Evolutionary conservation across 2,797 vertebrate genomes (phyloP).

Genomic region (Alcedo atthis): DNA sequence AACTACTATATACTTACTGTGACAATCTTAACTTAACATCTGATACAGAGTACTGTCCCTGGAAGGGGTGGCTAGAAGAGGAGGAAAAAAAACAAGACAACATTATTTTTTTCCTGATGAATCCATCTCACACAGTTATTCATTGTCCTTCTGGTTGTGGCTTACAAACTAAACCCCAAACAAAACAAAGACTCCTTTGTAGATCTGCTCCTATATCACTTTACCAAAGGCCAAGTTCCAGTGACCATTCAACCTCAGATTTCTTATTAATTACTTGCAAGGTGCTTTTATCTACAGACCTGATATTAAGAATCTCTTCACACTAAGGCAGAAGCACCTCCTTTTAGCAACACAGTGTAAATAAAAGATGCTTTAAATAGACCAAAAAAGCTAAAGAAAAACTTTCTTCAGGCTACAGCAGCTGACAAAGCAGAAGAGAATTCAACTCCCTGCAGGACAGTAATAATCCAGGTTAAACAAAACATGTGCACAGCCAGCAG

Average conservation of each 20-base stretch:
- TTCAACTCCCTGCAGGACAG: not conserved
- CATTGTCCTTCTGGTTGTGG: not conserved
- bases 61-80: slow-evolving; percentile 90
- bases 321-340: not conserved
- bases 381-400: not conserved
- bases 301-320: not conserved
- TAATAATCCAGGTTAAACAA: not conserved
- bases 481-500: not conserved
- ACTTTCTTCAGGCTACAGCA: not conserved
- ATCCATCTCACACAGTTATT: not conserved
- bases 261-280: not conserved
- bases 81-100: not conserved
- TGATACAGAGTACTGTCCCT: slow-evolving; percentile 94
- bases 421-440: not conserved
- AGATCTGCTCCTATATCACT: not conserved
- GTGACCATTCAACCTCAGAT: not conserved
- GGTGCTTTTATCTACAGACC: not conserved
- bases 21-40: slow-evolving; percentile 94
- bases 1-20: slow-evolving; percentile 87
- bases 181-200: not conserved
- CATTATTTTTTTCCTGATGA: not conserved
- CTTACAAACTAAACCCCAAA: not conserved
- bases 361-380: not conserved
- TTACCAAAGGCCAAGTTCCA: not conserved
- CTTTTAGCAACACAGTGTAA: not conserved